These are phyloP conservation scores for Tipula vernalis DNA, from an alignment of 2,888 invertebrate genomes.

Conservation along the genomic window DNA sequence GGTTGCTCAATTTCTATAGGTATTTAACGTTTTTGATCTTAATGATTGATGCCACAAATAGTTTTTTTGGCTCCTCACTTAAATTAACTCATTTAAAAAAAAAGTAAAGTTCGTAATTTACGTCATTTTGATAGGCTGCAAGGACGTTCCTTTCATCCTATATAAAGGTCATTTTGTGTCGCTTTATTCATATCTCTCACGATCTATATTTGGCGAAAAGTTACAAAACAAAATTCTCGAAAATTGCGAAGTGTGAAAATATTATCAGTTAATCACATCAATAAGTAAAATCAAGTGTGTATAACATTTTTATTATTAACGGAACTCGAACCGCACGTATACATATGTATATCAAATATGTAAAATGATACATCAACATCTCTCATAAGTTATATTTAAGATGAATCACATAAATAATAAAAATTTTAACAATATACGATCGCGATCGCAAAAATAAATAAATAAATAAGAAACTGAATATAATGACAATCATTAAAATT, in stretches of 20 bases:
- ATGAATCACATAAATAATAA: background rate
- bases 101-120: too few relatives aligned
- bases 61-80: too few relatives aligned
- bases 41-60: too few relatives aligned
- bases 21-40: too few relatives aligned
- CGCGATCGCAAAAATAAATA: background rate
- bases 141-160: too few relatives aligned
- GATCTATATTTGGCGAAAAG: too few relatives aligned
- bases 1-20: too few relatives aligned
- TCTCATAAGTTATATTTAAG: background rate
- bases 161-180: too few relatives aligned
- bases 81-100: too few relatives aligned
- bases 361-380: background rate
- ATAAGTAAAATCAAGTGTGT: background rate
- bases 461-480: background rate
- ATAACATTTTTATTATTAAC: background rate
- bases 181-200: too few relatives aligned
- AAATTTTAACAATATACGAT: background rate
- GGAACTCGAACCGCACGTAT: background rate
- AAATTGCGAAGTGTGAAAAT: background rate
- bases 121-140: too few relatives aligned
- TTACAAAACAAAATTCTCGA: too few relatives aligned
- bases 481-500: background rate
- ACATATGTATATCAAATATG: background rate
- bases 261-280: background rate